phyloP scores from a whole-genome alignment of 2,888 invertebrate genomes.

The Drosophila hamatofila region DNA sequence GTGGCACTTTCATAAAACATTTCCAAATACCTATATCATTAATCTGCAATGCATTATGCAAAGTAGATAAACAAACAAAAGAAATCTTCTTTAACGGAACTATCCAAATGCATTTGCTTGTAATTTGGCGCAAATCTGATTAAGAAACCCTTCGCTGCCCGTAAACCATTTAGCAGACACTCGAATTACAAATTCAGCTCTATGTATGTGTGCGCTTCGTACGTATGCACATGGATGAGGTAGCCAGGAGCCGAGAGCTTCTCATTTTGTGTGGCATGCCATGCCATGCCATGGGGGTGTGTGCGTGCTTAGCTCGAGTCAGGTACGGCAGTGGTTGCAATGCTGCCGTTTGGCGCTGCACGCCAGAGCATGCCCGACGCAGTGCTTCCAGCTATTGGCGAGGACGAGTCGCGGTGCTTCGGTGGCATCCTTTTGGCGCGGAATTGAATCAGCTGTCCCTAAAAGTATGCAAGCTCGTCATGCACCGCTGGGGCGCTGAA shows the following conservation, averaged over 20 bases:
- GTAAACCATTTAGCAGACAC: constrained; percentile 38
- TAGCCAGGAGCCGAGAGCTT: not conserved
- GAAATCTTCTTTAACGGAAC: not conserved
- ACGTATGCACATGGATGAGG: constrained; percentile 23
- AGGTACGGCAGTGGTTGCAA: constrained; percentile 56
- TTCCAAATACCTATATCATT: too few relatives aligned
- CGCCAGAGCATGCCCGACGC: constrained; percentile 25
- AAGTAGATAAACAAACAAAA: not conserved
- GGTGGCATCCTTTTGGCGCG: constrained; percentile 39
- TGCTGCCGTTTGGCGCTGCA: constrained; percentile 43
- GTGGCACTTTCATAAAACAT: not conserved
- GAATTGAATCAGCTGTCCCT: constrained; percentile 75
- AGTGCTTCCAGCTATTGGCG: constrained; percentile 27
- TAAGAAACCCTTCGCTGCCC: constrained; percentile 23
- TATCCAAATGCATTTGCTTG: constrained; percentile 21
- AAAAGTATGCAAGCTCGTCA: constrained; percentile 78
- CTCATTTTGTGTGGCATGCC: not conserved
- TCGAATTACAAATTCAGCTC: constrained; percentile 43
- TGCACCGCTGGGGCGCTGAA: constrained; percentile 56
- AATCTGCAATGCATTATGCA: constrained; percentile 2
- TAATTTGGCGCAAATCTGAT: constrained; percentile 42
- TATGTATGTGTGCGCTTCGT: constrained; percentile 43
- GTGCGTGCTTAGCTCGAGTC: constrained; percentile 46
- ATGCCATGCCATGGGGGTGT: constrained; percentile 21
- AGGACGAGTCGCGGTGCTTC: constrained; percentile 27